Conservation (phyloP, 2,888 invertebrate genomes). For the Scaptomyza caliginosa region DNA sequence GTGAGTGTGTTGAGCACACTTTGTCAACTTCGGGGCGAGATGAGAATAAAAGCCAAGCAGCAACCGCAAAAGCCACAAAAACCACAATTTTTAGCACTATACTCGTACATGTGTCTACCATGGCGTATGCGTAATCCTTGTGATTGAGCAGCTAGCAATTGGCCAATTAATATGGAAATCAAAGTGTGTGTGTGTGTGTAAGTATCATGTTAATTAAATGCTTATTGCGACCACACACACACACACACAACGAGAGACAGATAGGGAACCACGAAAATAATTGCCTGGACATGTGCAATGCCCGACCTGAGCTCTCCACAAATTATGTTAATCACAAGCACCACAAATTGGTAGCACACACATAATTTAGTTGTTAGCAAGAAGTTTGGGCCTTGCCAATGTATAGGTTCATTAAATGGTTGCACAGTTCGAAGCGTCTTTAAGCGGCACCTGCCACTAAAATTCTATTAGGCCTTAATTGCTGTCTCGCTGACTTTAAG, state of each 20-base stretch:
- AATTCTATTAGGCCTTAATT: constrained; percentile 30
- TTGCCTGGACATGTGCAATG: constrained; percentile 45
- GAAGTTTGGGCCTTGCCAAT: neutral
- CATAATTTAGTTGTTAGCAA: constrained; percentile 19
- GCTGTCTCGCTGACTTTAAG: constrained; percentile 23
- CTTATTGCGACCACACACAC: constrained; percentile 45
- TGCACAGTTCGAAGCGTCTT: constrained; percentile 33
- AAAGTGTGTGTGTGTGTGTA: constrained; percentile 10
- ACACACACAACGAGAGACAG: no score
- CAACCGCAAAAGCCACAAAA: constrained; percentile 17
- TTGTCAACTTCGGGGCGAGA: neutral
- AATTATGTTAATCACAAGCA: constrained; percentile 48
- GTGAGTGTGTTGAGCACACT: neutral
- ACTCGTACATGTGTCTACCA: constrained; percentile 7
- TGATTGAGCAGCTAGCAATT: constrained; percentile 33
- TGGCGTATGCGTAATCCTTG: constrained; percentile 36
- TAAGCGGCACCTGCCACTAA: neutral
- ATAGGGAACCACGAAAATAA: constrained; percentile 43
- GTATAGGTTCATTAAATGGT: neutral
- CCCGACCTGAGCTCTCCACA: constrained; percentile 1
- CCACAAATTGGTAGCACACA: constrained; percentile 21
- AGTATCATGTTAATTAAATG: constrained; percentile 52
- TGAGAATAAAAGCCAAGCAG: constrained; percentile 4
- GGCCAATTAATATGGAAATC: constrained; percentile 77
- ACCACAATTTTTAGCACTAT: neutral